Percentiles rank a stretch among this genome's conserved stretches.
Conservation (phyloP, 2,113 vertebrate species). For the Hydropotes inermis region DNA sequence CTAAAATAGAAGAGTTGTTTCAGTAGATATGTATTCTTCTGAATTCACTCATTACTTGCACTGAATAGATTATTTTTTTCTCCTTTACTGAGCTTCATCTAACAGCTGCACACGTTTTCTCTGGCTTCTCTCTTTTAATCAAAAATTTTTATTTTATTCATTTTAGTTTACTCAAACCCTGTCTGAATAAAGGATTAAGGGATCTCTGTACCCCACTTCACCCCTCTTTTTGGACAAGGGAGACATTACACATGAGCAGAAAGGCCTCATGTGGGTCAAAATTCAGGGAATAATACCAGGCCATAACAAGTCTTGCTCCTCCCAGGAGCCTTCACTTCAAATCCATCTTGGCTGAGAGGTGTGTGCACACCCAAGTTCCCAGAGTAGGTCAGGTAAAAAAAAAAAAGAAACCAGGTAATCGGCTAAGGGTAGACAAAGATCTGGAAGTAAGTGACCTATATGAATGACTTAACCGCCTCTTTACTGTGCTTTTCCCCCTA, state of each 20-base stretch:
- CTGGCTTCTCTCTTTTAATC: conserved; percentile 84
- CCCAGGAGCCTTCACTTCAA: background rate
- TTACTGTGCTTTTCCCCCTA: background rate
- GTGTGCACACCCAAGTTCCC: background rate
- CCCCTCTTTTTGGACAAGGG: background rate
- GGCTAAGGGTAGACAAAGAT: background rate
- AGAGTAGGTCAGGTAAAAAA: background rate
- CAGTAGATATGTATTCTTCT: conserved; percentile 80
- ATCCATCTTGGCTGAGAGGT: background rate
- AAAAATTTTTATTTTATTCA: conserved; percentile 78
- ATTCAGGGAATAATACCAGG: background rate
- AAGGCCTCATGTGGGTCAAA: background rate
- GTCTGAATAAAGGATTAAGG: background rate
- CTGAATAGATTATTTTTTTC: conserved; percentile 83
- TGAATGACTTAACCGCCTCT: background rate
- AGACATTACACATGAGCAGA: background rate
- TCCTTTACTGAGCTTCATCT: conserved; percentile 85
- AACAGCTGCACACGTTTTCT: conserved; percentile 81
- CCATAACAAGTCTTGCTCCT: background rate
- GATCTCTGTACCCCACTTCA: background rate
- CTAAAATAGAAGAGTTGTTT: background rate
- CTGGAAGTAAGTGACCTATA: background rate
- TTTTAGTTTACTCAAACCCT: background rate
- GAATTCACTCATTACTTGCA: conserved; percentile 87
- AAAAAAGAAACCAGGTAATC: background rate